Conservation (phyloP, 2,888 invertebrate genomes). For the Campoplex nolae region DNA sequence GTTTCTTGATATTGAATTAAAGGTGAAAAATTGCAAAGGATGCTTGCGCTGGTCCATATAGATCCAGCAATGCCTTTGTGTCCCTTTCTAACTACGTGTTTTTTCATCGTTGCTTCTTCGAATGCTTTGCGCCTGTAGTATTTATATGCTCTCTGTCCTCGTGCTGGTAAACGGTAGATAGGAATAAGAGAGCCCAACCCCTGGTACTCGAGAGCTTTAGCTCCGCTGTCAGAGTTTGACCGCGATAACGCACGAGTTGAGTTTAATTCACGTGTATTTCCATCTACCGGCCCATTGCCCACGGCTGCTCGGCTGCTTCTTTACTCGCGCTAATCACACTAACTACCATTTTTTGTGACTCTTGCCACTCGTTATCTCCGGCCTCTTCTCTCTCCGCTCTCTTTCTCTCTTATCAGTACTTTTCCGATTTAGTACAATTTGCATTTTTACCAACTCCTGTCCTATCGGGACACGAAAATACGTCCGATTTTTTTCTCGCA, state of each 20-base stretch:
- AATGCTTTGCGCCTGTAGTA: constrained; percentile 60
- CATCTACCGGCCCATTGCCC: constrained; percentile 32
- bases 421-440: constrained; percentile 52
- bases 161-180: constrained; percentile 66
- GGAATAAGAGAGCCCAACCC: constrained; percentile 42
- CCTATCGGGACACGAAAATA: not conserved
- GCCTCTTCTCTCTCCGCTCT: too few species aligned
- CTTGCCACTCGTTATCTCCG: not conserved
- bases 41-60: not conserved
- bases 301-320: constrained; percentile 19
- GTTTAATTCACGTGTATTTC: constrained; percentile 49
- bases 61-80: not conserved
- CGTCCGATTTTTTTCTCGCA: not conserved
- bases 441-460: constrained; percentile 50
- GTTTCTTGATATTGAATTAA: constrained; percentile 46
- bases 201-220: constrained; percentile 50
- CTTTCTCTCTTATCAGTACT: constrained; percentile 21
- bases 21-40: constrained; percentile 61
- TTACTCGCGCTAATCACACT: constrained; percentile 32
- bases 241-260: constrained; percentile 70
- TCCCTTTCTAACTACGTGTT: constrained; percentile 7
- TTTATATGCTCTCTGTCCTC: constrained; percentile 54
- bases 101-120: not conserved
- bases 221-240: constrained; percentile 64
- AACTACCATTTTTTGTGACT: constrained; percentile 4